Conservation (phyloP, 2,797 vertebrate genomes). For the Galagoides demidoff region DNA sequence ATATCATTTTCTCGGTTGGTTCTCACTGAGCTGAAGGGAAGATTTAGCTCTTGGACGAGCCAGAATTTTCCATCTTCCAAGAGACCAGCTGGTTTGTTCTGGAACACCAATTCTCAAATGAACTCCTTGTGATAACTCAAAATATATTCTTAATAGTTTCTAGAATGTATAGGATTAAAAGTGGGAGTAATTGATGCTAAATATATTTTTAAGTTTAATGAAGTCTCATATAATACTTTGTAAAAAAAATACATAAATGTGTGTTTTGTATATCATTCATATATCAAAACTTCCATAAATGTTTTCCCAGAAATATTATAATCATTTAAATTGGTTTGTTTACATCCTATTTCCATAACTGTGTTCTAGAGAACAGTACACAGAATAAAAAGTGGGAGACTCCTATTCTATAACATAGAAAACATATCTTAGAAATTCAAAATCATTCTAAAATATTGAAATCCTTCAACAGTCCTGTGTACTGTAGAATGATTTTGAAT, state of each 20-base stretch:
- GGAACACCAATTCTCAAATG: not conserved
- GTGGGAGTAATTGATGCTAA: not conserved
- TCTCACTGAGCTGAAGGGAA: not conserved
- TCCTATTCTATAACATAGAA: not conserved
- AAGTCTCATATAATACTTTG: not conserved
- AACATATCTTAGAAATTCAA: not conserved
- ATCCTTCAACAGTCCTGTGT: not conserved
- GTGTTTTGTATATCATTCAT: not conserved
- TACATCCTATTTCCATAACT: not conserved
- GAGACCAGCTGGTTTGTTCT: not conserved
- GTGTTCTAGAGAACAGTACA: not conserved
- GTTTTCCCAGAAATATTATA: not conserved
- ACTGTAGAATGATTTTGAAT: not conserved
- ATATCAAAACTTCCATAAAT: not conserved
- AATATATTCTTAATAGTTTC: not conserved
- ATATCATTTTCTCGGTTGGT: not conserved
- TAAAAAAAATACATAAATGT: not conserved
- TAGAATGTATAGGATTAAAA: not conserved
- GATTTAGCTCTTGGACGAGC: not conserved
- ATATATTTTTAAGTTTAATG: not conserved
- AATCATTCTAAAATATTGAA: not conserved
- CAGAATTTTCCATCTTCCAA: not conserved
- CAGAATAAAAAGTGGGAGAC: not conserved
- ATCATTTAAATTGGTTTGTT: not conserved
- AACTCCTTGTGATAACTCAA: not conserved